These are phyloP conservation scores for Tenthredo amoena DNA, from an alignment of 2,888 invertebrate species.

Conservation along the genomic window DNA sequence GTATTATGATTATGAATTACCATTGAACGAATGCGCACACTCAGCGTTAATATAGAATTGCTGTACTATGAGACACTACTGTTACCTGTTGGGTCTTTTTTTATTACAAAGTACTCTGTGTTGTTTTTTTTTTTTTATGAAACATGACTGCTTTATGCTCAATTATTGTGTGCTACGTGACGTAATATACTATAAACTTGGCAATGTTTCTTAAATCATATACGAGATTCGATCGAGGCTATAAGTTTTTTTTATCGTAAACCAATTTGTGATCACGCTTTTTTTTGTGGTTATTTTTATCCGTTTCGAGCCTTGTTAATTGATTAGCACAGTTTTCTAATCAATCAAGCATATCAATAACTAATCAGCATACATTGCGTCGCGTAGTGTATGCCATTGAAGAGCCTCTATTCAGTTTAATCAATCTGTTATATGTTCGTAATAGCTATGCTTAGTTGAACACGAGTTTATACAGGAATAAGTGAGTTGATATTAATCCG, in stretches of 20 bases:
- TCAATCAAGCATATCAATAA: slow-evolving; percentile 31
- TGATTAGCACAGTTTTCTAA: slow-evolving; percentile 4
- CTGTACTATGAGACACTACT: slow-evolving; percentile 71
- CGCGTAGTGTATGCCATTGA: background rate
- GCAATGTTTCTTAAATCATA: background rate
- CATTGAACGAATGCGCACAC: slow-evolving; percentile 28
- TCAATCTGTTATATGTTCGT: slow-evolving; percentile 64
- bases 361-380: background rate
- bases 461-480: background rate
- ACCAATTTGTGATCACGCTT: slow-evolving; percentile 16
- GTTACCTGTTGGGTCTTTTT: slow-evolving; percentile 71
- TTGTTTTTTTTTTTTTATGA: slow-evolving; percentile 21
- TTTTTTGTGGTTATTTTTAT: background rate
- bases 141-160: slow-evolving; percentile 37
- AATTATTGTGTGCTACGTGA: slow-evolving; percentile 43
- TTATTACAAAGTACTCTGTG: slow-evolving; percentile 50
- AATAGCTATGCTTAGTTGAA: slow-evolving; percentile 62
- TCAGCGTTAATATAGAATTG: slow-evolving; percentile 10
- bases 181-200: background rate
- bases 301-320: background rate
- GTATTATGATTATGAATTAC: slow-evolving; percentile 35
- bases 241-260: slow-evolving; percentile 43
- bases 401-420: slow-evolving; percentile 46
- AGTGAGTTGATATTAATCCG: slow-evolving; percentile 24
- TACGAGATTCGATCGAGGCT: background rate